phyloP scores from a whole-genome alignment of 2,113 vertebrate genomes.

The Chiloscyllium plagiosum region DNA sequence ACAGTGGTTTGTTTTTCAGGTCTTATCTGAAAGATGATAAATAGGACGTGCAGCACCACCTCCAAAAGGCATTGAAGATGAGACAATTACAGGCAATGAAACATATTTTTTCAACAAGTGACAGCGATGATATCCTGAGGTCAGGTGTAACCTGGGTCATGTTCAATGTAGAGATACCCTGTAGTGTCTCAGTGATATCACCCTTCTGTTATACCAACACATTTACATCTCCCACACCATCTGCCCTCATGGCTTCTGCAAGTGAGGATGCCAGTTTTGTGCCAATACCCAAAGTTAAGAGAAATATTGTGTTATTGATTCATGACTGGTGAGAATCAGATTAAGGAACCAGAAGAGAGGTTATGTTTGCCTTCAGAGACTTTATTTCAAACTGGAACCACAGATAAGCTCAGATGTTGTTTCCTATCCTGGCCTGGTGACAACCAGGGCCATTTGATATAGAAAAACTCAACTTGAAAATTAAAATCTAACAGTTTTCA shows the following conservation, averaged over 20 bases:
- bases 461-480: not conserved
- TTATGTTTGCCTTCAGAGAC: not conserved
- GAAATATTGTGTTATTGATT: slow-evolving; percentile 4
- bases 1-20: not conserved
- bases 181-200: not conserved
- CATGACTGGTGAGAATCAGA: not conserved
- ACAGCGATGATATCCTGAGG: not conserved
- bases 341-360: not conserved
- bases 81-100: not conserved
- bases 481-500: not conserved
- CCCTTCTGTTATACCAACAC: not conserved
- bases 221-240: slow-evolving; percentile 28
- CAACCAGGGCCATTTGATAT: not conserved
- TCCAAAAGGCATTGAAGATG: not conserved
- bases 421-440: not conserved
- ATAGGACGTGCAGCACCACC: not conserved
- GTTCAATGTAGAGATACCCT: not conserved
- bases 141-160: not conserved
- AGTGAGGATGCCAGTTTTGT: not conserved
- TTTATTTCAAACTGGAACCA: not conserved
- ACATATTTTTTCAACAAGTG: not conserved
- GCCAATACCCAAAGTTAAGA: slow-evolving; percentile 14
- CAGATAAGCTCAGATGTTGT: not conserved
- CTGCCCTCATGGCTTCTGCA: slow-evolving; percentile 9
- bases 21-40: not conserved